phyloP scores from a whole-genome alignment of 2,113 vertebrate species.

The Ginglymostoma cirratum region DNA sequence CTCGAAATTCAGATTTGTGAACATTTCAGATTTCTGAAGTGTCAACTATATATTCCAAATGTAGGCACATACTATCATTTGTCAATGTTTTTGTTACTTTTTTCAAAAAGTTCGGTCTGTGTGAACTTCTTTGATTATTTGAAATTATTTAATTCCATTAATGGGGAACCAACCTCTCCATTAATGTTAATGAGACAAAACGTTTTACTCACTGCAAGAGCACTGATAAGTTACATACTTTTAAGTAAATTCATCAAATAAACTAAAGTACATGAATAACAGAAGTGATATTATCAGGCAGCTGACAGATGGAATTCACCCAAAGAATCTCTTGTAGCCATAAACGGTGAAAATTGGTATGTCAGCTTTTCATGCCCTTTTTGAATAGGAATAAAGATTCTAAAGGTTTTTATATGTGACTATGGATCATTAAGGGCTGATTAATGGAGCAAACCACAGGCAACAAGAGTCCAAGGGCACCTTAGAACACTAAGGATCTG shows the following conservation, averaged over 20 bases:
- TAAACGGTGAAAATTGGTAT: constrained; percentile 12
- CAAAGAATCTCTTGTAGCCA: neutral
- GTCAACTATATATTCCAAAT: neutral
- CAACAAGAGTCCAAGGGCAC: constrained; percentile 24
- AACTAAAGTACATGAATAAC: neutral
- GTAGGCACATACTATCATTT: neutral
- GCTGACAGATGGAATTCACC: neutral
- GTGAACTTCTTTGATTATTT: too few relatives aligned
- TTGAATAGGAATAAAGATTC: constrained; percentile 15
- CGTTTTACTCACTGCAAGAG: neutral
- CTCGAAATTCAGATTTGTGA: neutral
- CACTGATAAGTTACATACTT: neutral
- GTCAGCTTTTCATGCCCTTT: constrained; percentile 10
- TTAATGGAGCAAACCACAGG: constrained; percentile 5
- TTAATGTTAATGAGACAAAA: neutral
- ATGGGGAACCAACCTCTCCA: neutral
- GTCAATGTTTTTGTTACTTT: too few relatives aligned
- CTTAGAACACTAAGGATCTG: neutral
- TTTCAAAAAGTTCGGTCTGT: neutral
- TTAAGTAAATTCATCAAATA: neutral
- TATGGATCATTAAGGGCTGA: constrained; percentile 7
- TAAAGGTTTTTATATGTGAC: neutral
- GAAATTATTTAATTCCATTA: neutral
- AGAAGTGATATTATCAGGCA: neutral
- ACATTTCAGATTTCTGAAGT: neutral